Evolutionary conservation across 2,113 vertebrate genomes (phyloP).

Genomic region (Xenotilapia caudafasciata): DNA sequence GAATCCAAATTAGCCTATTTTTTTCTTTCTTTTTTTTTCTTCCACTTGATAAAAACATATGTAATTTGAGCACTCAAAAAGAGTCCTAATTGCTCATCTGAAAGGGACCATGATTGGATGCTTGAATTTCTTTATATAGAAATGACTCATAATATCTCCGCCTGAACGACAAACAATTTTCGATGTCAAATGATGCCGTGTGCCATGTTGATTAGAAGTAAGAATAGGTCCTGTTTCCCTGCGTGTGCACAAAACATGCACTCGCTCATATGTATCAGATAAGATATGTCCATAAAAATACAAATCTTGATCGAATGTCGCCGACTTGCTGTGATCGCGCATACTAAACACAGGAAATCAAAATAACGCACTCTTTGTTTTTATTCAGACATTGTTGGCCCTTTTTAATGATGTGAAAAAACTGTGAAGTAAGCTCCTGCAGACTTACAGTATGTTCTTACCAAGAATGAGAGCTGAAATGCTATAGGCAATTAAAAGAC

Average conservation of each 20-base stretch:
- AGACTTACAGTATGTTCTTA: slow-evolving; percentile 26
- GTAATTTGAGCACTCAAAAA: slow-evolving; percentile 53
- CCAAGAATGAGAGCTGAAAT: slow-evolving; percentile 38
- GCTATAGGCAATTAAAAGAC: slow-evolving; percentile 63
- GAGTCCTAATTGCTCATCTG: slow-evolving; percentile 56
- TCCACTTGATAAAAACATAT: slow-evolving; percentile 26
- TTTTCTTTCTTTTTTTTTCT: background rate
- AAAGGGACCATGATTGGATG: slow-evolving; percentile 56
- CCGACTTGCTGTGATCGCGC: background rate
- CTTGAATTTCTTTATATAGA: slow-evolving; percentile 53
- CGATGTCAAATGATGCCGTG: slow-evolving; percentile 37
- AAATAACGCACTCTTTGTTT: background rate
- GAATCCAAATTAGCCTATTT: slow-evolving; percentile 36
- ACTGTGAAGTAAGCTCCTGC: slow-evolving; percentile 18
- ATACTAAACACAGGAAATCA: background rate
- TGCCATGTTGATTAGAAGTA: background rate
- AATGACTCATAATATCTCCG: slow-evolving; percentile 43
- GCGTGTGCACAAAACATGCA: slow-evolving; percentile 8
- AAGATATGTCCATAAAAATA: background rate
- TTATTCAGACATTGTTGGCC: background rate
- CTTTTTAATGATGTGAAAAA: slow-evolving; percentile 30
- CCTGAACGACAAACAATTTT: slow-evolving; percentile 55
- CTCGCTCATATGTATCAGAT: background rate
- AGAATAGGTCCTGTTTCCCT: slow-evolving; percentile 40
- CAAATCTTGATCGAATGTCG: background rate